phyloP scores from a whole-genome alignment of 2,888 invertebrate genomes.

The Napeogenes sylphis region DNA sequence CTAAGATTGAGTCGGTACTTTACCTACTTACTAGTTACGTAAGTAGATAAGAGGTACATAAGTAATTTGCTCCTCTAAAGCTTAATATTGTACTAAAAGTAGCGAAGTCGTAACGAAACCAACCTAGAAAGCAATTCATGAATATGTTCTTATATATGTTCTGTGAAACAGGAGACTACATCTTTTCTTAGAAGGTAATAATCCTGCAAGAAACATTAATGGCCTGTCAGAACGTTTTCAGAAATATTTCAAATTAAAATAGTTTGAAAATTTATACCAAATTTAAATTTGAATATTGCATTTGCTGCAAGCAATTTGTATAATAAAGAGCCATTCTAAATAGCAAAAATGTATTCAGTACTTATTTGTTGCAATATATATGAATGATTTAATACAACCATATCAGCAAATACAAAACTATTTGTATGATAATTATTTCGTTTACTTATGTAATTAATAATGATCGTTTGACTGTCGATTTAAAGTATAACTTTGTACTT shows the following conservation, averaged over 20 bases:
- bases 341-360: constrained; percentile 1
- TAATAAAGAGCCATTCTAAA: too few species aligned
- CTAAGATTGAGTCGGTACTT: too few species aligned
- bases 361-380: constrained; percentile 1
- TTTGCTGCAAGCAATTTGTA: neutral
- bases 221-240: neutral
- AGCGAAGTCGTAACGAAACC: neutral
- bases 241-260: neutral
- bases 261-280: too few species aligned
- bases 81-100: neutral
- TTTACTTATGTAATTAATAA: neutral
- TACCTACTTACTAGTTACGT: too few species aligned
- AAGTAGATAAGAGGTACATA: too few species aligned
- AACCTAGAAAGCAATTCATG: neutral
- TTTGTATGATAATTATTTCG: neutral
- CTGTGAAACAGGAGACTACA: neutral
- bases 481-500: too few species aligned
- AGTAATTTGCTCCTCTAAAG: neutral
- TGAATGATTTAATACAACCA: neutral
- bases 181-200: neutral
- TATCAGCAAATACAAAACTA: constrained; percentile 3
- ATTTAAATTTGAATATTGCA: too few species aligned
- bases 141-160: neutral
- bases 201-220: neutral
- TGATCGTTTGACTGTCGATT: too few species aligned